Conservation (phyloP, 2,113 vertebrate genomes). For the Rhegmatorhina hoffmannsi region DNA sequence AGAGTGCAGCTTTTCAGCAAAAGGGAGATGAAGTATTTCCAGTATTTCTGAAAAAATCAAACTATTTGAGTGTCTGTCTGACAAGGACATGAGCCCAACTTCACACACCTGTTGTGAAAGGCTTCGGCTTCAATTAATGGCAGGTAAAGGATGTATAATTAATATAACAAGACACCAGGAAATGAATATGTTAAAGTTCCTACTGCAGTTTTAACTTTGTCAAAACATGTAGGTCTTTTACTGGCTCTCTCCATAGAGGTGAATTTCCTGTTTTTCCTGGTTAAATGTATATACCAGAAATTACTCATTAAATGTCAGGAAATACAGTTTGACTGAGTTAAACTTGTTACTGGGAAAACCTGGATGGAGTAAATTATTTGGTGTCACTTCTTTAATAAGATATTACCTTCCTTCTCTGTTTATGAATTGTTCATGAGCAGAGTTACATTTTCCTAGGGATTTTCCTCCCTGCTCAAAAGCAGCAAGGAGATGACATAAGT, state of each 20-base stretch:
- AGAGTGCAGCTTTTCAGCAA: not conserved
- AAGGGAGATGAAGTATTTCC: not conserved
- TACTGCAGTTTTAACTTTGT: not conserved
- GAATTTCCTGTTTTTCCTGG: conserved; percentile 50
- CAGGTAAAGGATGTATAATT: conserved; percentile 26
- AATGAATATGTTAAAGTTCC: conserved; percentile 32
- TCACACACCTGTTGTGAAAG: conserved; percentile 29
- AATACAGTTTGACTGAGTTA: conserved; percentile 16
- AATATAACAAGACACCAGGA: conserved; percentile 38
- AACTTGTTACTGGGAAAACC: conserved; percentile 5
- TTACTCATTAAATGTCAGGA: conserved; percentile 47
- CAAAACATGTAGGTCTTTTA: not conserved
- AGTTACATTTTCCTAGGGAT: not conserved
- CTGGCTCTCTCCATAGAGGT: conserved; percentile 7
- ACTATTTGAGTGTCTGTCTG: not conserved
- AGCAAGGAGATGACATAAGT: not conserved
- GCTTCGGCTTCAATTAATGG: conserved; percentile 26
- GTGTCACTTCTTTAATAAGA: not conserved
- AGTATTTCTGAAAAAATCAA: not conserved
- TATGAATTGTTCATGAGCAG: not conserved
- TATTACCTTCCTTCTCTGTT: not conserved
- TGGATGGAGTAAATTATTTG: not conserved
- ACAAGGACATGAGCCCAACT: not conserved
- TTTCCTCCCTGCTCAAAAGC: not conserved
- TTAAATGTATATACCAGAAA: conserved; percentile 55